Evolutionary conservation across 2,113 vertebrate genomes (phyloP), one percentile per base, ranked within the genome.

Genomic region (Arizona elegans): DNA sequence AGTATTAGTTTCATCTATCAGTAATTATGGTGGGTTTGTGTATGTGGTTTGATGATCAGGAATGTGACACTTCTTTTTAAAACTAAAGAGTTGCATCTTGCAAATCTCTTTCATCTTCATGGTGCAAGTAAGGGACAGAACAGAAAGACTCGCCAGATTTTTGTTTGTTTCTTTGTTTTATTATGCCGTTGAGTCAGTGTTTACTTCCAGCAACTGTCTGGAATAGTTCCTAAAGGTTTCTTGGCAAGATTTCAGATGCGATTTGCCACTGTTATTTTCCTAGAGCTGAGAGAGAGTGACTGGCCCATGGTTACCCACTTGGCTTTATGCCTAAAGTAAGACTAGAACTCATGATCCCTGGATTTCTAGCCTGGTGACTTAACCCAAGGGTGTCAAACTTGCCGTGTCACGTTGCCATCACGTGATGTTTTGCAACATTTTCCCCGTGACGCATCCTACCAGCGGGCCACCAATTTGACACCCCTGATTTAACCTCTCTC

Each of bases 351-450:
- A 43, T 1, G 17, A 21, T 21, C 75, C 8, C 19, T 43, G 17
- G 33, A 38, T 21, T 81, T 43, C 17, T 81, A 43, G 17, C 2
- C 70, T 81, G 33, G 33, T 81, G 15, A 17, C 13, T 81, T 38
- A 81, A 33, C 70, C n/a, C 58, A 59, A 1, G 1, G 58, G 58
- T 26, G 58, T 59, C 58, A 59, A 59, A 59, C 58, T 59, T 8
- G 3, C 8, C 0, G 1, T 0, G 23, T 9, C 58, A 59, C 2
- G 2, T 24, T 26, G 56, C 21, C 7, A 0, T 58, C 8, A 58
- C 2, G 21, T 58, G 56, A 59, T 8, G 0, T 26, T 59, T 24
- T 23, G 2, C 58, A 59, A 59, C 23, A 9, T 59, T 24, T 59
- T 9, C 1, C 23, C 23, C 23, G 9, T 24, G 23, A 23, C 3